Percentiles rank a stretch among this genome's conserved stretches.
These are phyloP conservation scores for Spisula solida DNA, from an alignment of 2,888 invertebrate species.

Conservation along the genomic window DNA sequence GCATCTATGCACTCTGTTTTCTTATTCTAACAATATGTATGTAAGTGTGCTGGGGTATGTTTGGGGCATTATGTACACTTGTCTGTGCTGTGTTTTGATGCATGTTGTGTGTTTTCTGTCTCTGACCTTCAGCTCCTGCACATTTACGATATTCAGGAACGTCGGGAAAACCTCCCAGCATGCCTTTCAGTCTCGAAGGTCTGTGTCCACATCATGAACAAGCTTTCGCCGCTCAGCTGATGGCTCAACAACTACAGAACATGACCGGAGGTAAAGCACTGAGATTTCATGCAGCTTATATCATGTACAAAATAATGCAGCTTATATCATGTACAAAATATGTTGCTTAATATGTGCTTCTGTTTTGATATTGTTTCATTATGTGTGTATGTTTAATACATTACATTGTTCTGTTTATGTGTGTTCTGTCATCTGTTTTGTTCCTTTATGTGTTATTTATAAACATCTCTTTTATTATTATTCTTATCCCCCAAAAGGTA, in stretches of 20 bases:
- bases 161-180: constrained; percentile 70
- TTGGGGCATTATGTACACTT: constrained; percentile 23
- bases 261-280: constrained; percentile 77
- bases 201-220: constrained; percentile 85
- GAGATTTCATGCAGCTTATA: constrained; percentile 22
- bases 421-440: not conserved
- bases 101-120: constrained; percentile 64
- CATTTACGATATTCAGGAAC: constrained; percentile 85
- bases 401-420: not conserved
- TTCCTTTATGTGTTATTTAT: not conserved
- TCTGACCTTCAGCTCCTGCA: constrained; percentile 78
- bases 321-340: constrained; percentile 36
- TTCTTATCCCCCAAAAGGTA: not conserved
- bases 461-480: not conserved
- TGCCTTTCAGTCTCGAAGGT: constrained; percentile 79
- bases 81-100: constrained; percentile 54
- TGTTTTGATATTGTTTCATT: not conserved
- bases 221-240: constrained; percentile 83
- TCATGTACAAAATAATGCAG: constrained; percentile 28
- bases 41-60: constrained; percentile 1
- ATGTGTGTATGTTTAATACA: not conserved
- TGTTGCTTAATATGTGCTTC: not conserved
- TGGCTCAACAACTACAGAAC: constrained; percentile 79
- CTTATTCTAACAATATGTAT: not conserved
- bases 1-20: not conserved